These are phyloP conservation scores for Trinorchestia longiramus DNA, from an alignment of 1,140 invertebrate genomes.

Conservation along the genomic window DNA sequence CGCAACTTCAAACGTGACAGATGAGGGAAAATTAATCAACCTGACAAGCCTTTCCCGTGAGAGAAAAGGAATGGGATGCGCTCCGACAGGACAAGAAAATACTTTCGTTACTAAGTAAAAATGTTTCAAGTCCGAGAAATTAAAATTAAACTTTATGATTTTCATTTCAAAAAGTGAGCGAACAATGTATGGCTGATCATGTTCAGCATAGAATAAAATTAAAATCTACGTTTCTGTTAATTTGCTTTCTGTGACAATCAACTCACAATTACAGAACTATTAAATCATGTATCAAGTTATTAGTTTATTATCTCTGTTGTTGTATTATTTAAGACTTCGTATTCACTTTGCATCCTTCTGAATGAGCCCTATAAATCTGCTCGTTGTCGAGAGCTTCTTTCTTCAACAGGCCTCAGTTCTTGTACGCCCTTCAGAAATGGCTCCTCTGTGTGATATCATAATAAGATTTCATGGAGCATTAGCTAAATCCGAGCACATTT, in stretches of 20 bases:
- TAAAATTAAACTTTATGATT: not conserved
- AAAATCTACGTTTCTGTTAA: not conserved
- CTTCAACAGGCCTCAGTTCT: not conserved
- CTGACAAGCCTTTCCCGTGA: slow-evolving; percentile 39
- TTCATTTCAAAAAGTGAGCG: not conserved
- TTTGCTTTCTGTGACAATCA: not conserved
- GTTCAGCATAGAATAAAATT: not conserved
- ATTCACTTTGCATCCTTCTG: not conserved
- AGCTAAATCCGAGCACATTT: slow-evolving; percentile 34
- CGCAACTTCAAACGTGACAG: slow-evolving; percentile 44
- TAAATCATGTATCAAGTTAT: not conserved
- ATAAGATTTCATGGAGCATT: slow-evolving; percentile 48
- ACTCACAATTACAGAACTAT: not conserved
- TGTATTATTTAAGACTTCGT: not conserved
- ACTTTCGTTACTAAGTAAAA: not conserved
- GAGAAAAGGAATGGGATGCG: slow-evolving; percentile 16
- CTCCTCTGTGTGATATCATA: slow-evolving; percentile 39
- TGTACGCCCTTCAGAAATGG: not conserved
- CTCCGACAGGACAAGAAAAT: not conserved
- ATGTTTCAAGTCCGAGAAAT: not conserved
- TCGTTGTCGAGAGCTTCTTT: not conserved
- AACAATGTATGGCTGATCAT: not conserved
- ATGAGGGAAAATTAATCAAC: slow-evolving; percentile 53
- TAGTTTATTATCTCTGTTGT: not conserved
- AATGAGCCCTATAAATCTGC: not conserved